phyloP scores from a whole-genome alignment of 2,888 invertebrate genomes.

The Leucophenga montana region DNA sequence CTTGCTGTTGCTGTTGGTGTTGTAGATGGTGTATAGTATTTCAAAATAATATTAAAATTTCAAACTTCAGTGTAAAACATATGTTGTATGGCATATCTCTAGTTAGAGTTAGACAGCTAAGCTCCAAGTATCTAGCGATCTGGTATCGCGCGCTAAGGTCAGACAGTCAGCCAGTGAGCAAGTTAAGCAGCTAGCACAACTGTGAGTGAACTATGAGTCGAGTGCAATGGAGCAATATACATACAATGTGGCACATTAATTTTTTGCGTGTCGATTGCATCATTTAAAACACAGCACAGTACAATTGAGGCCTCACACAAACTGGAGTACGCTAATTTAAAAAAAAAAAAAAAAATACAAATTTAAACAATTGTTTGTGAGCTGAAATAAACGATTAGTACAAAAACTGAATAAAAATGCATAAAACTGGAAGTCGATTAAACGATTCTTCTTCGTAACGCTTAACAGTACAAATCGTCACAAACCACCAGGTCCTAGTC shows the following conservation, averaged over 20 bases:
- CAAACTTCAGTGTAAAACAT: conserved; percentile 1
- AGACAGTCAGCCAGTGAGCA: background rate
- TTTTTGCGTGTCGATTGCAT: conserved; percentile 5
- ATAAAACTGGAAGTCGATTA: too few species aligned
- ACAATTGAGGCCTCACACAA: background rate
- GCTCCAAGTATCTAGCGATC: background rate
- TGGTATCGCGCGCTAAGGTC: background rate
- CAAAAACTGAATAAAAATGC: too few species aligned
- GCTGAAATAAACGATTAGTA: too few species aligned
- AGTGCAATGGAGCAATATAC: background rate
- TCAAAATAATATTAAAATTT: conserved; percentile 10
- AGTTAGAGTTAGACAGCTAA: background rate
- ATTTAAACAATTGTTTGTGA: too few species aligned
- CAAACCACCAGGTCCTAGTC: too few species aligned
- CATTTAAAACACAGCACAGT: background rate
- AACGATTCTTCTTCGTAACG: too few species aligned
- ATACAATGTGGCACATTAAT: conserved; percentile 5
- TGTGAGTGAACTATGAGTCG: background rate
- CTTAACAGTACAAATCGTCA: too few species aligned
- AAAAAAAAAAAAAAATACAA: too few species aligned
- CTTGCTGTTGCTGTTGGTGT: background rate
- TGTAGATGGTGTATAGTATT: background rate
- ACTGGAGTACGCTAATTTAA: too few species aligned
- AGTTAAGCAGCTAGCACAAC: too few species aligned
- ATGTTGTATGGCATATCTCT: background rate